phyloP scores from a whole-genome alignment of 2,113 vertebrate species.

The Agelaius tricolor region DNA sequence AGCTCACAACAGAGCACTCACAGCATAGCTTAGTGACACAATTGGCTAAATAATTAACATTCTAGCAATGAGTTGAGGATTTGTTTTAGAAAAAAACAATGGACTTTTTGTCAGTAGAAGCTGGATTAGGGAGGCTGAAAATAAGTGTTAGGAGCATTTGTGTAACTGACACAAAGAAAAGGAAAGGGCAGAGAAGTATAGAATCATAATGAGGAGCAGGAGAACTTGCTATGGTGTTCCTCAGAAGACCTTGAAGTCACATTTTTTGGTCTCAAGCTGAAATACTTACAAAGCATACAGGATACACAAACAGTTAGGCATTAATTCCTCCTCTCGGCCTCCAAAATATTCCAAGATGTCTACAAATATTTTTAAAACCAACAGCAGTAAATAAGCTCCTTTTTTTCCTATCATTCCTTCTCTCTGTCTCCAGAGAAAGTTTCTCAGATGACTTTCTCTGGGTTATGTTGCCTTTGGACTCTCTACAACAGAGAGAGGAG shows the following conservation, averaged over 20 bases:
- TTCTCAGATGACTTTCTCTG: neutral
- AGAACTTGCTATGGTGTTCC: neutral
- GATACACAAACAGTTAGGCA: neutral
- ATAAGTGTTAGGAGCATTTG: neutral
- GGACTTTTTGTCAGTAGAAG: neutral
- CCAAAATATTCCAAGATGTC: neutral
- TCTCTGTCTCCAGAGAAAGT: neutral
- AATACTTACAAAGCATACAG: neutral
- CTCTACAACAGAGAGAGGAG: neutral
- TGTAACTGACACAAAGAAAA: neutral
- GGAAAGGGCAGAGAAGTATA: neutral
- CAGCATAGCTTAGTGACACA: neutral
- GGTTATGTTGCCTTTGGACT: neutral
- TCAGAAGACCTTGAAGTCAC: neutral
- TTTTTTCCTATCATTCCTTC: neutral
- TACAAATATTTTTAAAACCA: neutral
- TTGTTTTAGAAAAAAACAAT: neutral
- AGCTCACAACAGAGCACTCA: neutral
- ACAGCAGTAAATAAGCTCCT: neutral
- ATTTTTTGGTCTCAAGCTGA: neutral
- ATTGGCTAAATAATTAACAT: neutral
- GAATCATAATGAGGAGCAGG: neutral
- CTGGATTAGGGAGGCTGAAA: neutral
- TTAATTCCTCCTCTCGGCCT: neutral
- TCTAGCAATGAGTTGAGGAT: neutral